A percentile compares a stretch with the other conserved stretches of the same genome.
phyloP scores from a whole-genome alignment of 92 coral and sea anemone species.

The Anthopleura xanthogrammica region DNA sequence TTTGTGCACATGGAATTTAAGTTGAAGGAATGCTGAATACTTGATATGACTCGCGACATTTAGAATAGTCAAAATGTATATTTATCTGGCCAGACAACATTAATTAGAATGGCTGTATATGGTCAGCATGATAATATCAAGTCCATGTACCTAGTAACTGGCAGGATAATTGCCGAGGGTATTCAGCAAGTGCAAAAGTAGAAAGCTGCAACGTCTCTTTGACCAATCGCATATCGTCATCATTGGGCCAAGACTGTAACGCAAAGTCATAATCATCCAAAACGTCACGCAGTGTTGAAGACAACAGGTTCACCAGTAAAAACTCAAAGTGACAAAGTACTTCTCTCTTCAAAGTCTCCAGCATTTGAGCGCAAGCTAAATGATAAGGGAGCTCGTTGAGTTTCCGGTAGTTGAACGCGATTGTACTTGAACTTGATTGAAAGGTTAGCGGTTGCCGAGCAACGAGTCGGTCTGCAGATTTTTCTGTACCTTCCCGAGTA shows the following conservation, averaged over 20 bases:
- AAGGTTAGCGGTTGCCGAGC: slow-evolving; percentile 70
- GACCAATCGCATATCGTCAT: slow-evolving; percentile 63
- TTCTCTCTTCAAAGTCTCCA: slow-evolving; percentile 55
- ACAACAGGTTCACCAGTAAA: slow-evolving; percentile 49
- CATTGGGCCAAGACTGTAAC: slow-evolving; percentile 42
- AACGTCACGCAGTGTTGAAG: slow-evolving; percentile 65
- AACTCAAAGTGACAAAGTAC: slow-evolving; percentile 67
- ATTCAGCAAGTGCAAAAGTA: slow-evolving; percentile 57
- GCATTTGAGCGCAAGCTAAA: slow-evolving; percentile 44
- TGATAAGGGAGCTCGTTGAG: slow-evolving; percentile 70
- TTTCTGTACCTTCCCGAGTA: slow-evolving; percentile 33
- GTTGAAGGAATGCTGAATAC: too few relatives aligned
- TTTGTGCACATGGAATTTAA: too few relatives aligned
- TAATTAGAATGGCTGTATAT: not conserved
- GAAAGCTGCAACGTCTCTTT: slow-evolving; percentile 77
- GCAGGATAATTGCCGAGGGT: slow-evolving; percentile 64
- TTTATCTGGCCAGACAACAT: not conserved
- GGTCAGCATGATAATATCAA: not conserved
- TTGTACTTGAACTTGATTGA: slow-evolving; percentile 39
- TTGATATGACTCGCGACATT: too few relatives aligned
- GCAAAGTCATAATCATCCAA: slow-evolving; percentile 73
- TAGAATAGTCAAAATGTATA: too few relatives aligned
- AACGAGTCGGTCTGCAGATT: slow-evolving; percentile 69
- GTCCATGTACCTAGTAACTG: slow-evolving; percentile 47
- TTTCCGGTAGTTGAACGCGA: slow-evolving; percentile 60